Base-by-base conservation (phyloP, 2,888 invertebrate genomes). In the Plebejus melissa region DNA sequence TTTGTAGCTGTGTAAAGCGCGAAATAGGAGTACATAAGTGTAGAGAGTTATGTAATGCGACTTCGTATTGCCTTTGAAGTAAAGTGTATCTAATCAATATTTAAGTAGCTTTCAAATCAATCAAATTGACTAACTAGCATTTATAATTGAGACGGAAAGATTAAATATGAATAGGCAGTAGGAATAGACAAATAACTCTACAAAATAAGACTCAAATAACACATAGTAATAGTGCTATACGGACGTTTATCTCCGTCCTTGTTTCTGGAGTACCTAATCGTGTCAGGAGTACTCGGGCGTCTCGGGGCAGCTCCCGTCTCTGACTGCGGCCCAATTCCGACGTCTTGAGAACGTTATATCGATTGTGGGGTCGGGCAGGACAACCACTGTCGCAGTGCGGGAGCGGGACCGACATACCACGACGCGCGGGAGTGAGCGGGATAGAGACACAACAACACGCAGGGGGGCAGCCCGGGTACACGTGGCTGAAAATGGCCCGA, bases 361-460 rank as follows among this genome's bases (percentile, higher is more conserved):
- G 82, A 83, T 83, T 81, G 81, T 77, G 81, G 81, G 81, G 80
- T 75, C 79, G 81, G 81, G 82, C 81, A 86, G 82, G 87, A 90
- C 88, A 88, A 86, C 86, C 86, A 83, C 90, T 93, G 90, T 90
- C 92, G 93, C 93, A 93, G 85, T 91, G 89, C 82, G 82, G 75
- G 86, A 87, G 83, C 78, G 86, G 82, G 88, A 86, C 80, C 0
- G 32, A 16, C 9, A 6, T 65, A 65, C 9, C 13, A 4, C 65
- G 32, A 1, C 32, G 5, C 4, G 16, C 3, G 3, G 13, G 65
- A 13, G 32, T 1, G 32, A 65, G 13, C 4, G 65, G 36, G 32
- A 65, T 4, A 79, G 85, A 82, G 74, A 80, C 81, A 80, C 81
- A 77, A 77, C 77, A 76, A 74, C 76, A 57, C 69, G 77, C 76